Percentiles rank a stretch among this genome's conserved stretches.
Evolutionary conservation across 2,888 invertebrate species (phyloP).

Genomic region (Sepiola atlantica): DNA sequence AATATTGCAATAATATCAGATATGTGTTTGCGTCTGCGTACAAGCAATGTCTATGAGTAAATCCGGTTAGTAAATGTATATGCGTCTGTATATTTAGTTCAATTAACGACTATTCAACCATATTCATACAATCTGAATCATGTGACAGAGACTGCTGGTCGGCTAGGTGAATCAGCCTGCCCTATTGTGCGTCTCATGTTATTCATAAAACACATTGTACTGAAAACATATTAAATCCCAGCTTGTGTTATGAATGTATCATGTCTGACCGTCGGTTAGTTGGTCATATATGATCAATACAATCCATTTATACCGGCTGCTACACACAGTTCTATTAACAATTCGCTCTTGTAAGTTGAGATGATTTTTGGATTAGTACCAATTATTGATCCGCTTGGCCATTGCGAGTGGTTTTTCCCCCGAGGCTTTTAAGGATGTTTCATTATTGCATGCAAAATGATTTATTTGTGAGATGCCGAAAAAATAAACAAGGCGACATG

Average conservation of each 20-base stretch:
- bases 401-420: neutral
- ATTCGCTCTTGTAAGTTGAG: neutral
- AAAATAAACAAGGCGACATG: neutral
- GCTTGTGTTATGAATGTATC: neutral
- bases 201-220: neutral
- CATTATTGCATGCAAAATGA: neutral
- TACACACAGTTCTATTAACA: neutral
- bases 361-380: neutral
- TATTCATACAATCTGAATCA: neutral
- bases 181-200: neutral
- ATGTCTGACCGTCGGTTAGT: neutral
- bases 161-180: neutral
- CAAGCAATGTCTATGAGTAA: too few relatives aligned
- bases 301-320: slow-evolving; percentile 14
- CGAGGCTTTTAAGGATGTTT: neutral
- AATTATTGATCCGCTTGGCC: neutral
- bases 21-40: too few relatives aligned
- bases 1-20: too few relatives aligned
- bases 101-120: too few relatives aligned
- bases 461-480: neutral
- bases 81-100: too few relatives aligned
- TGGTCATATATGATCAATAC: neutral
- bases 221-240: neutral
- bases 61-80: too few relatives aligned
- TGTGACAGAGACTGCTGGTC: neutral